phyloP scores from a whole-genome alignment of 2,113 vertebrate species.

The Collichthys lucidus region DNA sequence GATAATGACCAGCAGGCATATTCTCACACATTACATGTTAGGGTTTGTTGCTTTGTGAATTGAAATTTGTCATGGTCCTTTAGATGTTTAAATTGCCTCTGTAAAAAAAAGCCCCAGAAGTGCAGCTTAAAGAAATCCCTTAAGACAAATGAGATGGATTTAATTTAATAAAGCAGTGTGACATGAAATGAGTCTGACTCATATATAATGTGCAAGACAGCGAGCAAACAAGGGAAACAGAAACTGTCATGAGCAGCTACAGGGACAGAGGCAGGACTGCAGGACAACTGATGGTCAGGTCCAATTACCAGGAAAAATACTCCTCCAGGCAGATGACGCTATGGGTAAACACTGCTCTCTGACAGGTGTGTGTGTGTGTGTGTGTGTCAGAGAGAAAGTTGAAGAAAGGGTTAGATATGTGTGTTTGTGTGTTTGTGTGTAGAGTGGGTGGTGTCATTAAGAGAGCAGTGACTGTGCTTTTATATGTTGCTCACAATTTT shows the following conservation, averaged over 20 bases:
- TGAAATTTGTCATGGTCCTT: neutral
- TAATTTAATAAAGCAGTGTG: neutral
- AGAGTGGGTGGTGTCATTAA: neutral
- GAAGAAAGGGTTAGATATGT: neutral
- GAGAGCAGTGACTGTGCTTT: conserved; percentile 28
- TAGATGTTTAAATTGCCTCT: neutral
- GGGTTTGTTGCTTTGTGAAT: no score
- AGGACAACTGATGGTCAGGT: conserved; percentile 66
- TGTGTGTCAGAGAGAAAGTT: neutral
- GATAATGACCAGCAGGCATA: no score
- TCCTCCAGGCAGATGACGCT: conserved; percentile 51
- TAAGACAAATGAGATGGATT: neutral
- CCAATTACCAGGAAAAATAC: conserved; percentile 68
- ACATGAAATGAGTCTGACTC: conserved; percentile 8
- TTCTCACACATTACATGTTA: no score
- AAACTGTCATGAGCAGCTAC: neutral
- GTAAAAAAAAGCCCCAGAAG: neutral
- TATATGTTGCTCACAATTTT: conserved; percentile 41
- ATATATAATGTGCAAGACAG: conserved; percentile 7
- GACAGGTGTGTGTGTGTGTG: conserved; percentile 58
- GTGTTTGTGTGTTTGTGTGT: neutral
- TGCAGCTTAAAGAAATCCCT: neutral
- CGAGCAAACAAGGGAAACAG: neutral
- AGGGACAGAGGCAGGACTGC: conserved; percentile 28
- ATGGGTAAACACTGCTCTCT: conserved; percentile 54